Percentiles rank a stretch among this genome's conserved stretches.
phyloP scores from a whole-genome alignment of 1,140 invertebrate species.

The Lordiphosa stackelbergi region DNA sequence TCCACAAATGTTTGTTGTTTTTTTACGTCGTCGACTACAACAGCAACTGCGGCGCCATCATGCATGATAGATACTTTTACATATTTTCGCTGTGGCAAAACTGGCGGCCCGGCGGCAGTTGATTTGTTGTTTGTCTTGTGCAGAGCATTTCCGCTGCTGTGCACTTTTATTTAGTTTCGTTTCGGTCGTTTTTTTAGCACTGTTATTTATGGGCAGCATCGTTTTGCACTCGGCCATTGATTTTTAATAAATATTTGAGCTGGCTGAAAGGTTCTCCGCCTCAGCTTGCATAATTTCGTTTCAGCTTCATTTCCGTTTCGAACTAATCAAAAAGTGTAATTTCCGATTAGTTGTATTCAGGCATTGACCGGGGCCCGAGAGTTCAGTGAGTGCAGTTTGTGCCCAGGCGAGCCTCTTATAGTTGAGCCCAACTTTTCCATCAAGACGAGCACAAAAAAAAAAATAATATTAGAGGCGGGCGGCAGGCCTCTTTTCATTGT shows the following conservation, averaged over 20 bases:
- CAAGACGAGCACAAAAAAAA: conserved; percentile 16
- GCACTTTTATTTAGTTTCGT: conserved; percentile 62
- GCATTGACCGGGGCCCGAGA: neutral
- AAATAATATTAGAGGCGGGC: neutral
- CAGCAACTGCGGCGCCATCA: conserved; percentile 37
- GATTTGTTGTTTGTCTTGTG: conserved; percentile 73
- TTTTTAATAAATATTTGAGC: conserved; percentile 71
- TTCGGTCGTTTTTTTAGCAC: conserved; percentile 20
- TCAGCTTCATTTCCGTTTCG: conserved; percentile 74
- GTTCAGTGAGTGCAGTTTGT: conserved; percentile 8
- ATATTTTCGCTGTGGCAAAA: conserved; percentile 41
- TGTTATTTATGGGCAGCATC: conserved; percentile 60
- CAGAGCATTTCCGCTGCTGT: conserved; percentile 57
- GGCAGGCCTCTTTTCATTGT: conserved; percentile 41
- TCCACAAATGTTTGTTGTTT: conserved; percentile 40
- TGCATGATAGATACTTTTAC: conserved; percentile 72
- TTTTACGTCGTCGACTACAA: conserved; percentile 18
- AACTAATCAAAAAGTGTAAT: conserved; percentile 76
- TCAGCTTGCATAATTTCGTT: conserved; percentile 67
- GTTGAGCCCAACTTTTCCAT: conserved; percentile 26
- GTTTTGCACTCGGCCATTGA: conserved; percentile 48
- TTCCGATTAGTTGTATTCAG: conserved; percentile 73
- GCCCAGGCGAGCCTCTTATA: conserved; percentile 13
- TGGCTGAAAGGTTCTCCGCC: conserved; percentile 18
- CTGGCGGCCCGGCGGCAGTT: conserved; percentile 56